phyloP scores from a whole-genome alignment of 2,113 vertebrate genomes.

The Oncorhynchus nerka region DNA sequence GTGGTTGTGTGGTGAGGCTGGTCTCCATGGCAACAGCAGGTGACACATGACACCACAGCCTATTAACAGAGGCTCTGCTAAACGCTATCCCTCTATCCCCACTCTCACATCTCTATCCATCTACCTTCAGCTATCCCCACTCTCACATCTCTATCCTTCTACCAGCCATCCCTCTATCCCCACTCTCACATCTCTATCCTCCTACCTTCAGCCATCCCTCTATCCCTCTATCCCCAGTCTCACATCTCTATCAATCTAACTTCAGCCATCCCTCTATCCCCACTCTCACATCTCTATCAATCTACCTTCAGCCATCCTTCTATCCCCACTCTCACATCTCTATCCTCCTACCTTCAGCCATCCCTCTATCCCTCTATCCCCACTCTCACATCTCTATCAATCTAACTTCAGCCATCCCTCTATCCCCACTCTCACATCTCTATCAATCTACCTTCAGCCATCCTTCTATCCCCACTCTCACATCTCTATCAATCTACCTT shows the following conservation, averaged over 20 bases:
- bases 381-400: background rate
- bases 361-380: no score
- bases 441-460: no score
- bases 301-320: background rate
- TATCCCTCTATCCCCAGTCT: background rate
- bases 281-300: background rate
- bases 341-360: no score
- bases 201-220: no score
- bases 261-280: no score
- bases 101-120: background rate
- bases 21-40: slow-evolving; percentile 66
- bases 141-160: background rate
- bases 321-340: background rate
- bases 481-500: no score
- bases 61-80: slow-evolving; percentile 21
- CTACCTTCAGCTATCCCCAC: no score
- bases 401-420: no score
- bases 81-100: background rate
- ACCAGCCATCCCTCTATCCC: background rate
- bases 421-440: no score
- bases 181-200: no score
- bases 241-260: no score
- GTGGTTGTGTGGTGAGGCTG: slow-evolving; percentile 25
- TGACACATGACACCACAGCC: slow-evolving; percentile 56
- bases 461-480: no score